Evolutionary conservation across 1,140 invertebrate species (phyloP), one percentile per base, ranked within the genome.

Genomic region (Bicyclus anynana): DNA sequence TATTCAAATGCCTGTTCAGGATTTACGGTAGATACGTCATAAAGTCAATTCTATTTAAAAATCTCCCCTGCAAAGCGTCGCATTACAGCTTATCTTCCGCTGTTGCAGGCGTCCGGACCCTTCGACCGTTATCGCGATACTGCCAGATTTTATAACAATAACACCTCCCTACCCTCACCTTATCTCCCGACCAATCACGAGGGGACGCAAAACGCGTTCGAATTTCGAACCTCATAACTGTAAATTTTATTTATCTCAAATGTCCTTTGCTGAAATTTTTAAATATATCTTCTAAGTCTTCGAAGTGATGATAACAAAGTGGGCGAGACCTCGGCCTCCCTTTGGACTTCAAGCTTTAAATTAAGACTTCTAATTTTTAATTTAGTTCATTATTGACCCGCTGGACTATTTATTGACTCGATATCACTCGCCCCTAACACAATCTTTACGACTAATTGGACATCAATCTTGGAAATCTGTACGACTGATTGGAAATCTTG

Each of bases 61-160:
- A 59, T 62, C 62, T 70, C 66, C 70, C 77, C 67, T 67, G 62
- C 65, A 62, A 40, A 62, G 63, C 61, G 69, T 57, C 61, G 71
- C 75, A 80, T 83, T 77, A 80, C 58, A 53, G 69, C 76, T 86
- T 86, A 86, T 86, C 83, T 80, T 59, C 69, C 66, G 59, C 67
- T 55, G 65, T 65, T 62, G 75, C 72, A 79, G 74, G 59, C 78
- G 74, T 77, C 80, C 69, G 67, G 74, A 79, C 83, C 80, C 83
- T 74, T 69, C 72, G 53, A 49, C 26, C 54, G 70, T 74, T 84
- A 86, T 86, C 83, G 62, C 62, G 74, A 82, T 74, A 83, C 83
- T 84, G 76, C 52, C 76, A 83, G 83, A 85, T 82, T 76, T 74
- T 67, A 69, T 72, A 80, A 86, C 79, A 84, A 82, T 86, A 74